phyloP scores from a whole-genome alignment of 2,113 vertebrate species.

The Microtus richardsoni region DNA sequence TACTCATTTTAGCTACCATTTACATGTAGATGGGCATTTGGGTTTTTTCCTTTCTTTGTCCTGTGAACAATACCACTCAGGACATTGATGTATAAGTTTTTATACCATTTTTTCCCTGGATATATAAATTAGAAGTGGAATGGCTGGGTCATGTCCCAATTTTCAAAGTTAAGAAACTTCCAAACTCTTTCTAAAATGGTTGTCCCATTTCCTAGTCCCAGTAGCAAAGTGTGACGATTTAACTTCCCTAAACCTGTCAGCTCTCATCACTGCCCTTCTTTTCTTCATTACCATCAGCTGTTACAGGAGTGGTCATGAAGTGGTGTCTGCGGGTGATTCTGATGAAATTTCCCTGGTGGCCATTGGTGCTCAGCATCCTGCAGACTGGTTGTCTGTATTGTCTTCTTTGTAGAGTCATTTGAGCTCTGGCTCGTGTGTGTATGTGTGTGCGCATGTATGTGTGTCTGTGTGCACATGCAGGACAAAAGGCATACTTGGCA shows the following conservation, averaged over 20 bases:
- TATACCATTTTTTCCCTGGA: background rate
- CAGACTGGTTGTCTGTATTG: background rate
- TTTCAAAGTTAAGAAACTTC: background rate
- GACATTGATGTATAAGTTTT: background rate
- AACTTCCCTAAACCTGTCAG: background rate
- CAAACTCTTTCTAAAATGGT: background rate
- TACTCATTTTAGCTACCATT: background rate
- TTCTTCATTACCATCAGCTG: background rate
- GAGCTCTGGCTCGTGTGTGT: background rate
- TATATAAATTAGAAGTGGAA: background rate
- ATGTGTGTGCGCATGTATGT: background rate
- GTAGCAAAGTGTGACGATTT: background rate
- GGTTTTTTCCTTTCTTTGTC: background rate
- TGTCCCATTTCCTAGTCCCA: background rate
- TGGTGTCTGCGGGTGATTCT: background rate
- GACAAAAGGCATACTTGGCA: background rate
- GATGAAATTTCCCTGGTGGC: background rate
- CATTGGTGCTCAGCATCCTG: background rate
- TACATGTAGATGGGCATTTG: background rate
- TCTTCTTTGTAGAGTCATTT: background rate
- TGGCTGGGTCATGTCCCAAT: background rate
- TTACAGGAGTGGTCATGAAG: background rate
- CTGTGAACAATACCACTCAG: background rate
- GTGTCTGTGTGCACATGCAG: background rate
- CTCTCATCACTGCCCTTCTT: background rate